A percentile compares a stretch with the other conserved stretches of the same genome.
These are phyloP conservation scores for Natrix natrix DNA, from an alignment of 2,797 vertebrate genomes.

Conservation along the genomic window DNA sequence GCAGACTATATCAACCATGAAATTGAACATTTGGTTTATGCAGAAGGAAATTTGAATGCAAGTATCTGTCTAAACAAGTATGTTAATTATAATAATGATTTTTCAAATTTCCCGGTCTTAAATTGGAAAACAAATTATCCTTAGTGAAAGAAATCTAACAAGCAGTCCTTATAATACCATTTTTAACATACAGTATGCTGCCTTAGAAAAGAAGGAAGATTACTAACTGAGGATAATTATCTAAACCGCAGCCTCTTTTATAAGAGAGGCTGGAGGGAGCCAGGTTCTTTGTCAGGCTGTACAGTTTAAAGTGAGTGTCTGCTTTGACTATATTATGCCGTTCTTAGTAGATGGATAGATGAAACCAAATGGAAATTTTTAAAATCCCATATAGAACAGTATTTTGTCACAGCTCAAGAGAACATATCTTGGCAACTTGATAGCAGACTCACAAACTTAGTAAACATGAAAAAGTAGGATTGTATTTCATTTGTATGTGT, in stretches of 20 bases:
- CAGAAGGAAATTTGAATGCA: not conserved
- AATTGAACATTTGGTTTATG: not conserved
- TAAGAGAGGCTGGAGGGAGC: not conserved
- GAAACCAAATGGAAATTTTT: not conserved
- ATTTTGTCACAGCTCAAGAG: not conserved
- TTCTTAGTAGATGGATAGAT: not conserved
- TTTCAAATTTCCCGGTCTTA: not conserved
- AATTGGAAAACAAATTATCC: not conserved
- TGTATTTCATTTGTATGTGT: not conserved
- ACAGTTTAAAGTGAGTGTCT: not conserved
- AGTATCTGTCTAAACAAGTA: not conserved
- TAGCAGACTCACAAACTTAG: not conserved
- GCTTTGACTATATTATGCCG: not conserved
- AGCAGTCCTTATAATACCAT: not conserved
- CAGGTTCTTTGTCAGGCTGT: not conserved
- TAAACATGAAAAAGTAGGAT: not conserved
- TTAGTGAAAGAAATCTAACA: not conserved
- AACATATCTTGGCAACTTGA: not conserved
- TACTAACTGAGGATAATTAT: not conserved
- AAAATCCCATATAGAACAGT: not conserved
- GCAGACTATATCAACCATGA: not conserved
- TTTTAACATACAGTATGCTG: not conserved
- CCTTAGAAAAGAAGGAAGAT: not conserved
- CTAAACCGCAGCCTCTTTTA: not conserved
- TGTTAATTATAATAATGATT: not conserved